A percentile compares a stretch with the other conserved stretches of the same genome.
Evolutionary conservation across 2,113 vertebrate species (phyloP).

Genomic region (Brachyistius frenatus): DNA sequence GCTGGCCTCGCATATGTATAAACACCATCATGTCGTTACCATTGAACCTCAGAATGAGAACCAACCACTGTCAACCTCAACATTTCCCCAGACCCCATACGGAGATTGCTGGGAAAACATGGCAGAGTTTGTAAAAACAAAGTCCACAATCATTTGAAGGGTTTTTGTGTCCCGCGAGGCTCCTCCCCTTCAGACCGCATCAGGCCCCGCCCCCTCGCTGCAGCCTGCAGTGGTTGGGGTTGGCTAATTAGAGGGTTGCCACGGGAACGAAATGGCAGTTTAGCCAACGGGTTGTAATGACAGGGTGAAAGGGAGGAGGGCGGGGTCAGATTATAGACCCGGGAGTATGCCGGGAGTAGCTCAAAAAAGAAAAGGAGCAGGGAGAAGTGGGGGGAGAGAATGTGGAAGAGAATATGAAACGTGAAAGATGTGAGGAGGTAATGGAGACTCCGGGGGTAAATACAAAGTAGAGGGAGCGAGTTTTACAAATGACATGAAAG

Average conservation of each 20-base stretch:
- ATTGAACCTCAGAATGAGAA: slow-evolving; percentile 55
- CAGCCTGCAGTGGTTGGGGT: slow-evolving; percentile 70
- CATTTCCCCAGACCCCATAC: slow-evolving; percentile 55
- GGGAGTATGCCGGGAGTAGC: slow-evolving; percentile 65
- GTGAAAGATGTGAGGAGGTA: slow-evolving; percentile 40
- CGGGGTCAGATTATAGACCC: slow-evolving; percentile 84
- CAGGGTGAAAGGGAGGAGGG: slow-evolving; percentile 84
- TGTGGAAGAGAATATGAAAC: slow-evolving; percentile 52
- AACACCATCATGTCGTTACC: slow-evolving; percentile 55
- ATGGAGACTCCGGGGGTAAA: not conserved
- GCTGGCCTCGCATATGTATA: slow-evolving; percentile 42
- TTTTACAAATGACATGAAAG: not conserved
- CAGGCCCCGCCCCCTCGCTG: slow-evolving; percentile 56
- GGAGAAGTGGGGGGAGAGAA: slow-evolving; percentile 49
- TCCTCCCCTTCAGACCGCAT: slow-evolving; percentile 68
- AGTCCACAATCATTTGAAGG: slow-evolving; percentile 70
- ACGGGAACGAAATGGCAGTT: slow-evolving; percentile 81
- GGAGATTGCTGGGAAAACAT: slow-evolving; percentile 70
- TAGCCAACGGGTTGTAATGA: slow-evolving; percentile 83
- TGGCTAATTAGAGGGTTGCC: slow-evolving; percentile 86
- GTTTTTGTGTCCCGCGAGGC: slow-evolving; percentile 55
- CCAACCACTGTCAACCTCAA: slow-evolving; percentile 58
- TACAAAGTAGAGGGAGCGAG: not conserved
- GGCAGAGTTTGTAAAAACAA: slow-evolving; percentile 65
- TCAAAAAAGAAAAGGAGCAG: slow-evolving; percentile 71